Evolutionary conservation across 2,113 vertebrate genomes (phyloP), one percentile per base, ranked within the genome.

Genomic region (Trachemys scripta): DNA sequence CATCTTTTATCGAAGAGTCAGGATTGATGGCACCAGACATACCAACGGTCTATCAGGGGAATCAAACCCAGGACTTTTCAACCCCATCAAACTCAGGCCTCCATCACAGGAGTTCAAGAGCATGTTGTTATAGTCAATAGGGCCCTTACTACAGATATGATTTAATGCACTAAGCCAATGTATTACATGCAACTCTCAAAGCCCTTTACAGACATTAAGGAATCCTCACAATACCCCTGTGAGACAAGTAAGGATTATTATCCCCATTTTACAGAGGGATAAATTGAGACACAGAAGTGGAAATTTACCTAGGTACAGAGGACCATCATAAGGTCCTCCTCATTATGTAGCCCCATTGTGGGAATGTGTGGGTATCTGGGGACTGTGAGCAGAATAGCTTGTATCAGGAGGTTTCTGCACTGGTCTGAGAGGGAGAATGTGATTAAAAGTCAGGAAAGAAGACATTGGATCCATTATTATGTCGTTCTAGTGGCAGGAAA

Each of bases 401-500:
- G 72, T 75, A 50, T 38, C 86, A 42, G 88, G 80, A 20, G 22
- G 42, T 45, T 45, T 76, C n/a, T 69, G 62, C 62, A 69, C 35
- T n/a, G 31, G 35, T 69, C 62, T 42, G 24, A 76, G 22, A 45
- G 38, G 38, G 42, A 76, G 5, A 76, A 45, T 76, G 22, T 76
- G 20, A 24, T 22, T 76, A 25, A 10, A 76, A 76, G 38, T 45
- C 38, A 76, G 10, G 38, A 76, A 45, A 45, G 69, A 45, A 76
- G 38, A 22, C 72, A 12, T 72, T 62, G 65, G 45, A 92, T 11
- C 29, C 3, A 0, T 84, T 80, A 24, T 51, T 83, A 57, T 25
- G 38, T 82, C 83, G 89, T 86, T 94, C 56, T 80, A 90, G 88
- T 80, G 87, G 90, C 80, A 94, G 78, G 29, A 93, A 29, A 25